Base-by-base conservation (phyloP, 2,113 vertebrate genomes). In the Ascaphus truei region DNA sequence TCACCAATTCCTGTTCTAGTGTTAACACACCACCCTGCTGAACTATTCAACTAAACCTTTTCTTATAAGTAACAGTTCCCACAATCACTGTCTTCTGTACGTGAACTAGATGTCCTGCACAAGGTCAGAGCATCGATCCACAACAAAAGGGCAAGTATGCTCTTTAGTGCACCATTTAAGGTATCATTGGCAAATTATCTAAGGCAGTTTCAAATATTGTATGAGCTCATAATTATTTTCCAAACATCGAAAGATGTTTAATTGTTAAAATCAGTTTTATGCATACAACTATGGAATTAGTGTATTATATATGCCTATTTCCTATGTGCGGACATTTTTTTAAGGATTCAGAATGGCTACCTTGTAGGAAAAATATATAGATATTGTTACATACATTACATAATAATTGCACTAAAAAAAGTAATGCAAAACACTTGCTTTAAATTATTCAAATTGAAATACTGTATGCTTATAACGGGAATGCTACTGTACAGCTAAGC, bases 11-110 rank as follows among this genome's bases (percentile, higher is more conserved):
- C 56, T 60, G 34, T 41, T 60, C 56, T 30, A 36, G 33, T 45
- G 30, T 69, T 69, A 68, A 69, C 55, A 55, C 39, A 41, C 39
- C 64, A 67, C 51, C 64, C 64, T 50, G 43, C 33, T 68, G 55
- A 68, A 68, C 53, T 69, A 51, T 51, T 60, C 66, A 59, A 48
- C 30, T 47, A 47, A 59, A 48, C 55, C 47, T 47, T 68, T 68
- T 36, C 51, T 50, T 55, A 41, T 45, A 59, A 60, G 55, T 60
- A 48, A 31, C 29, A 7, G 31, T 69, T 69, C 66, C 45, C 66
- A 69, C 66, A 69, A 60, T 60, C 66, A 51, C 43, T 51, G 66
- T 59, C 55, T 34, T 68, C 41, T 58, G 5, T 48, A 68, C 11
- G 22, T 37, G 27, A 37, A 43, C n/a, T 18, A n/a, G 30, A 27